phyloP scores from a whole-genome alignment of 2,888 invertebrate genomes.

The Mellilla xanthometata region DNA sequence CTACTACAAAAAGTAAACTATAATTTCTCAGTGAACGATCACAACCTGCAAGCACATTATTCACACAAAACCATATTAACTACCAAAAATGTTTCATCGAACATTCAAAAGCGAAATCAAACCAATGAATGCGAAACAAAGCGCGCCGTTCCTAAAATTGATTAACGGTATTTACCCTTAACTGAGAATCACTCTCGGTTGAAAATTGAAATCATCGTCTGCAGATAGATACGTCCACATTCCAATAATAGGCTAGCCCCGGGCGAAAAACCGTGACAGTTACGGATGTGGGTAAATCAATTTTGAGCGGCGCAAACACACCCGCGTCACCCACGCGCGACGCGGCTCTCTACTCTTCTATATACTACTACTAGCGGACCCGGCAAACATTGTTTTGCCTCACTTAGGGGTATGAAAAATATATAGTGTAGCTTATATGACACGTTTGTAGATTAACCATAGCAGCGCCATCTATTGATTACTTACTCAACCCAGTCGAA shows the following conservation, averaged over 20 bases:
- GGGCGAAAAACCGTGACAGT: slow-evolving; percentile 64
- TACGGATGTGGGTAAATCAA: slow-evolving; percentile 76
- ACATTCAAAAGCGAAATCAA: slow-evolving; percentile 2
- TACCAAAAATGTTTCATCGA: no score
- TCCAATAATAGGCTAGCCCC: slow-evolving; percentile 49
- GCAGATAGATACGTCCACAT: slow-evolving; percentile 41
- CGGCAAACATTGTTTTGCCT: slow-evolving; percentile 68
- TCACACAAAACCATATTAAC: neutral
- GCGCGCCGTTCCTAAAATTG: slow-evolving; percentile 14
- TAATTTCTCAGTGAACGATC: no score
- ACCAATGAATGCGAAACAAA: slow-evolving; percentile 13
- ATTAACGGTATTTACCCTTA: slow-evolving; percentile 19
- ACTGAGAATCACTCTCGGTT: slow-evolving; percentile 14
- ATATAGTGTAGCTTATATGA: no score
- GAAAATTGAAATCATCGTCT: slow-evolving; percentile 28
- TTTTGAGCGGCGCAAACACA: slow-evolving; percentile 62
- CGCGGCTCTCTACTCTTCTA: slow-evolving; percentile 41
- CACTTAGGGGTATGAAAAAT: no score
- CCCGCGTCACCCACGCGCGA: slow-evolving; percentile 67
- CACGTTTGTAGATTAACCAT: no score
- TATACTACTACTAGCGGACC: no score
- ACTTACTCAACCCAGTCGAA: no score
- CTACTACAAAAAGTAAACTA: no score
- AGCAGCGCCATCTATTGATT: no score
- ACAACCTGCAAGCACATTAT: neutral